Base-by-base conservation (phyloP, 2,113 vertebrate genomes). In the Ursus arctos region DNA sequence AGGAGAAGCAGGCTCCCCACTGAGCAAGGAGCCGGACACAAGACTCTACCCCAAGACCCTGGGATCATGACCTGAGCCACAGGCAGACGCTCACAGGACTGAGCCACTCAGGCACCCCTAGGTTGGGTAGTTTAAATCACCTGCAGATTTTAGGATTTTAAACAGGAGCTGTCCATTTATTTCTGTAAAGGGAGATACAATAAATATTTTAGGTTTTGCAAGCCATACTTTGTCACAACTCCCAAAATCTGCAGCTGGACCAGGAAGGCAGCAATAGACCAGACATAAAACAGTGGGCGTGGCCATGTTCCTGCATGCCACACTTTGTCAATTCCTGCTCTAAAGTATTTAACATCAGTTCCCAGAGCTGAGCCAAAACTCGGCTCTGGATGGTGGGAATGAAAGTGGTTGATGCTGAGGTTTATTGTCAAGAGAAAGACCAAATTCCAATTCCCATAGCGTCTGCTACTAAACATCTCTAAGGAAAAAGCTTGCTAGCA, bases 131-230 rank as follows among this genome's bases (percentile, higher is more conserved):
- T 80, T 97, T 76, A 84, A 91, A 88, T 94, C 71, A 77, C 59
- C 63, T 92, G 6, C n/a, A 94, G 40, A 94, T 94, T 86, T 89
- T 77, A 90, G 49, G 49, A 57, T 67, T 94, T 95, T 76, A 97
- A 95, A 77, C 1, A 79, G 51, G 26, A 57, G 26, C n/a, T 76
- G 47, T 77, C 43, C 28, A 40, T 85, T 93, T 95, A 21, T 94
- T 94, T 96, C 71, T 88, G 7, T 76, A 49, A 69, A 63, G 36
- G 31, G 40, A 85, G 19, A 83, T 21, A 91, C 13, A 79, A 12
- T 51, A 96, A 72, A 59, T 94, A 80, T 69, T 88, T 87, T 76
- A 65, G 15, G 33, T 40, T 95, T 47, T 63, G 18, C 7, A 19
- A 63, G 11, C 5, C 57, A 40, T 31, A 7, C 3, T 24, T 28